Base-by-base conservation (phyloP, 2,888 invertebrate species). In the Syritta pipiens region DNA sequence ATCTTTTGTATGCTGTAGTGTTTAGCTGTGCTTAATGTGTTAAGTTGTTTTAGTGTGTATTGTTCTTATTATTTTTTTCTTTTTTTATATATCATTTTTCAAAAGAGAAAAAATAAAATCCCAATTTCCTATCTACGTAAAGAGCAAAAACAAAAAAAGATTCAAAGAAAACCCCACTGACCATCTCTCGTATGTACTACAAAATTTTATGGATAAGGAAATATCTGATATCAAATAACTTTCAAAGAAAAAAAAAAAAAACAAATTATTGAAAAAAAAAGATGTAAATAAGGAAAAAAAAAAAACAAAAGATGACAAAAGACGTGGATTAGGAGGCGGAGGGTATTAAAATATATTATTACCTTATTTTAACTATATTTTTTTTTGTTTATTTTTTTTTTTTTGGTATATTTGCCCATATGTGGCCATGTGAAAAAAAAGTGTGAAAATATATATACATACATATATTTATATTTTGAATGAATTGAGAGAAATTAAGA, bases 391-490 rank as follows among this genome's bases (percentile, higher is more conserved):
- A n/a, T 22, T 30, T 55, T 44, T 40, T 55, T 42, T 62, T 42
- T 48, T 69, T 51, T 48, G 22, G 53, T 53, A 59, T 44, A 60
- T 48, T 40, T 37, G 76, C 42, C 40, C 26, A 22, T 14, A 44
- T 17, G 42, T 37, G 62, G 60, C 40, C 30, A 55, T 51, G 60
- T 48, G 59, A 63, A 20, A 63, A 63, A 40, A 65, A 51, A 60
- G 42, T 42, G 42, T 57, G 48, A 30, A 57, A 44, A 57, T 55
- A 68, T 59, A 63, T 53, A 49, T 44, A 55, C 68, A 57, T 37
- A 40, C 46, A 60, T 72, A 72, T 79, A 74, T 79, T 67, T 72
- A 79, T 79, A 79, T 67, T 79, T 62, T 79, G 49, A 79, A 62
- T 74, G 44, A 37, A 37, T 49, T 60, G 49, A 57, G 42, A 67